phyloP scores from a whole-genome alignment of 2,797 vertebrate genomes.

The Arctocebus calabarensis region DNA sequence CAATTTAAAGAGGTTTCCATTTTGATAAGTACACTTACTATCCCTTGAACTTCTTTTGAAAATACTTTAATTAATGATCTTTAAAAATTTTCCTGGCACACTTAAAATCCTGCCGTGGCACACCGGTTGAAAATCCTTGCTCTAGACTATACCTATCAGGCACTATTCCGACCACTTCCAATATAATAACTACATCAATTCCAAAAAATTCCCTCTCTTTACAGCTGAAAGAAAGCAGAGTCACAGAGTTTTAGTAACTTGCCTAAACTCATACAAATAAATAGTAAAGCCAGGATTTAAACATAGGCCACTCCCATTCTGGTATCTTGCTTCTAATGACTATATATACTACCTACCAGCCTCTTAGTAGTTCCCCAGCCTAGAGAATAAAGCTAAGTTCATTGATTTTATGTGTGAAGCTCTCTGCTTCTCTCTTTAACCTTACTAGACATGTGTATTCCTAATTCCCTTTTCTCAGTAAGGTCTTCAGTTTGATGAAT shows the following conservation, averaged over 20 bases:
- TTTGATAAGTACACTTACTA: no score
- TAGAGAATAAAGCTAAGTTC: background rate
- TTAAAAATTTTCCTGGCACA: no score
- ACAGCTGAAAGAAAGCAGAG: background rate
- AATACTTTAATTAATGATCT: no score
- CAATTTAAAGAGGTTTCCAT: no score
- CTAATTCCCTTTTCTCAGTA: background rate
- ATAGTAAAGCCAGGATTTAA: background rate
- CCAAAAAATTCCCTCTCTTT: background rate
- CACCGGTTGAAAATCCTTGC: no score
- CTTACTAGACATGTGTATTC: background rate
- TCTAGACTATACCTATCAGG: background rate
- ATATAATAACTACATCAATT: background rate
- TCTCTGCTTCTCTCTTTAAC: background rate
- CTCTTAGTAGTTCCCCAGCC: no score
- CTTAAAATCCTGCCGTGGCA: no score
- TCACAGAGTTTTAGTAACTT: background rate
- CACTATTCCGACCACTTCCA: background rate
- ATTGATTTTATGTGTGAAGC: background rate
- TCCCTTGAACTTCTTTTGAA: no score
- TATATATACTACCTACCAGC: background rate
- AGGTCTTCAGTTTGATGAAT: background rate
- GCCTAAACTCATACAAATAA: background rate
- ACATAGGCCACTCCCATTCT: background rate
- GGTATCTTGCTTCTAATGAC: background rate